These are phyloP conservation scores for Sitta carolinensis DNA, from an alignment of 2,797 vertebrate species.

Conservation along the genomic window DNA sequence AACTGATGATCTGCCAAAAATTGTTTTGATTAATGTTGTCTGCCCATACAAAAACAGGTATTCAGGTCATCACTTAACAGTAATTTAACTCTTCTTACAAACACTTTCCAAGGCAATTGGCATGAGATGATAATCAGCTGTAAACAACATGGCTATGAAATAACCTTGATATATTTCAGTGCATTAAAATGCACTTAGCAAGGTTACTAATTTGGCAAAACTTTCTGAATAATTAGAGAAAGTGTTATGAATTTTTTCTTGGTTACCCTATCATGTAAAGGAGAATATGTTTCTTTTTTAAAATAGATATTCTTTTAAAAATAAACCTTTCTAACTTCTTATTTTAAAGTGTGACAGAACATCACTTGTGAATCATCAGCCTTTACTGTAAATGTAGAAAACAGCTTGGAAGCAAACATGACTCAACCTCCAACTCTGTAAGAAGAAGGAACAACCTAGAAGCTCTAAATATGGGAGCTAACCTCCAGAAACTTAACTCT, in stretches of 20 bases:
- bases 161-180: neutral
- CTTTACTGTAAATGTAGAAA: neutral
- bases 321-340: neutral
- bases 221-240: neutral
- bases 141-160: neutral
- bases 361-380: neutral
- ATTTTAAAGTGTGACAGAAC: neutral
- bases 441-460: neutral
- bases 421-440: neutral
- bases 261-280: neutral
- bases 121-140: neutral
- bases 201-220: neutral
- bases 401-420: neutral
- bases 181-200: neutral
- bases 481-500: neutral
- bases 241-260: neutral
- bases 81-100: neutral
- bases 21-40: neutral
- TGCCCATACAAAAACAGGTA: neutral
- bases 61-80: neutral
- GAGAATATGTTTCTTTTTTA: neutral
- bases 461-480: accelerated
- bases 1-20: neutral
- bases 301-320: neutral
- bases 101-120: neutral